Base-by-base conservation (phyloP, 2,797 vertebrate genomes). In the Diplodus sargus region DNA sequence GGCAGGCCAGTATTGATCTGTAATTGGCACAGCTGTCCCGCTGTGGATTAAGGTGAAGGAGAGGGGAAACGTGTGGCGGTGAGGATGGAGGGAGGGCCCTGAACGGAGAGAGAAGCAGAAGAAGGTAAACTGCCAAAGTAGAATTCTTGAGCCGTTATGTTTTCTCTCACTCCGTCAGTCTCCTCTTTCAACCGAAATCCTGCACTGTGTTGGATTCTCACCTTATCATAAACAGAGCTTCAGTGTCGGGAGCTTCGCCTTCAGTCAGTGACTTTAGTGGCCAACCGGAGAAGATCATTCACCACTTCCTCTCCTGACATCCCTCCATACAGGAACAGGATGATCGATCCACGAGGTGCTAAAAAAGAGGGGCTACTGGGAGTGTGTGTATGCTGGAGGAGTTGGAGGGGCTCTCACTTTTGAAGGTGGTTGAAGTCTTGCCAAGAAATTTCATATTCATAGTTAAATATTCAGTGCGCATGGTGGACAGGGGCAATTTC, bases 401-500 rank as follows among this genome's bases (percentile, higher is more conserved):
- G 77, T 74, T 73, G 62, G 76, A 61, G 80, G 81, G 79, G 58
- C 72, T 84, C 85, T 89, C 81, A 89, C 85, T 89, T 89, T 88
- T 88, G 80, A 87, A 84, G 88, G 80, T 85, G 86, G 85, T 87
- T 90, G 88, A 90, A 92, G 89, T 87, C 86, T 91, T 85, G 84
- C 90, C 90, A 90, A 83, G 81, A 89, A 68, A 90, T 90, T 94
- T 91, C 68, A 84, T 93, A 93, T 93, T 93, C 90, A 87, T 86
- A 85, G 86, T 87, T 87, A 84, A 91, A 92, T 91, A 93, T 92
- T 90, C 91, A 89, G 81, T 47, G 85, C 73, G 69, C 87, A 84
- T 88, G 86, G 87, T 89, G 90, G 92, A 90, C 89, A 87, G 91
- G 88, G 89, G 90, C 91, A 91, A 90, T 91, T 91, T 92, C 83